A percentile compares a stretch with the other conserved stretches of the same genome.
Evolutionary conservation across 2,797 vertebrate genomes (phyloP).

Genomic region (Euphonia xanthogaster): DNA sequence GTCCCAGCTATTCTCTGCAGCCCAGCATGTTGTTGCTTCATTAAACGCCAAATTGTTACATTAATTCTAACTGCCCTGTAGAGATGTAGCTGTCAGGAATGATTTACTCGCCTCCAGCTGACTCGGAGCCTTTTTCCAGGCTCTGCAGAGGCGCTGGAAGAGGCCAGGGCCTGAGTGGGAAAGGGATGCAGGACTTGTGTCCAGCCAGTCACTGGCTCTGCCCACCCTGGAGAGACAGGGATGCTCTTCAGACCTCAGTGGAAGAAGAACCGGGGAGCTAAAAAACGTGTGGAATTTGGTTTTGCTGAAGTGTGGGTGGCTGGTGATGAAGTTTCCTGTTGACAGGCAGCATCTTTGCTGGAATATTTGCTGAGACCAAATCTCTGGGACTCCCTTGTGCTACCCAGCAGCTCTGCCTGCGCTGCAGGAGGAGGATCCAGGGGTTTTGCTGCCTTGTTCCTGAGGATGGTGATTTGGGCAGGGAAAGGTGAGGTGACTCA

Average conservation of each 20-base stretch:
- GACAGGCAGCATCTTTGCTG: not conserved
- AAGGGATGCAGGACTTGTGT: not conserved
- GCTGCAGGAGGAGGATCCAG: rapidly evolving
- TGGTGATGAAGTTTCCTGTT: not conserved
- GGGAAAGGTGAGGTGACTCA: rapidly evolving
- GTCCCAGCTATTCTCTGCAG: slow-evolving; percentile 55
- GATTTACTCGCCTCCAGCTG: slow-evolving; percentile 90
- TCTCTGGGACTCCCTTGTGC: not conserved
- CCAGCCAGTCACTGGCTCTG: not conserved
- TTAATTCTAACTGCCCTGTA: slow-evolving; percentile 87
- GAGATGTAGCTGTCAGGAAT: slow-evolving; percentile 90
- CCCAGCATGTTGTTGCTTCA: slow-evolving; percentile 81
- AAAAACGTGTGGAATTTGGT: not conserved
- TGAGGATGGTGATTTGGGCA: rapidly evolving
- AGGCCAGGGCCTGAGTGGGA: not conserved
- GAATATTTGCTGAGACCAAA: not conserved
- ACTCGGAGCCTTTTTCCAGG: slow-evolving; percentile 56
- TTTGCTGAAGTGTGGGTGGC: not conserved
- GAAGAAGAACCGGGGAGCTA: not conserved
- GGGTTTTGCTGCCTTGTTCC: not conserved
- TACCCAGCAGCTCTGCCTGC: not conserved
- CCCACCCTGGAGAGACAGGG: not conserved
- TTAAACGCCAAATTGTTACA: slow-evolving; percentile 89
- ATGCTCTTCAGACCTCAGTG: rapidly evolving
- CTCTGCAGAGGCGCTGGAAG: not conserved